Evolutionary conservation across 2,797 vertebrate genomes (phyloP).

Genomic region (Lacerta viridis): DNA sequence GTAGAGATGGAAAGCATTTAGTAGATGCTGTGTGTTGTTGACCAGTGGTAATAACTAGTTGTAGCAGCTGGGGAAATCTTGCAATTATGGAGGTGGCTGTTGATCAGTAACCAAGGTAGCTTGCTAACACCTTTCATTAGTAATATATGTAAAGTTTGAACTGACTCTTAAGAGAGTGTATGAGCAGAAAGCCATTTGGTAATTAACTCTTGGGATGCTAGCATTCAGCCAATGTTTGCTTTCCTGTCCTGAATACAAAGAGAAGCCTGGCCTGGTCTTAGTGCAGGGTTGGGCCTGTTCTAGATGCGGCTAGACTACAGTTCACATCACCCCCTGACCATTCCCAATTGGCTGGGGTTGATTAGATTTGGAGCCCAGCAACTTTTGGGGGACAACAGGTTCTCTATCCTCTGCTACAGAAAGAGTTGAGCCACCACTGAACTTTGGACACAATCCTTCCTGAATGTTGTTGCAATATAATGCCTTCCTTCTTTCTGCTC

Average conservation of each 20-base stretch:
- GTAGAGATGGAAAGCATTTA: background rate
- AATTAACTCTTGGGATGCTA: background rate
- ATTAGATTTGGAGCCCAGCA: background rate
- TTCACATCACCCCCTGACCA: background rate
- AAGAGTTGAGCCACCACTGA: background rate
- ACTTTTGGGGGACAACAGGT: background rate
- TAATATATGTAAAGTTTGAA: constrained; percentile 5
- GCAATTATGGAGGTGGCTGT: background rate
- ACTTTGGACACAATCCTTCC: constrained; percentile 18
- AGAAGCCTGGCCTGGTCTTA: background rate
- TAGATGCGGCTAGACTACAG: too few relatives aligned
- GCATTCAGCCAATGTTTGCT: background rate
- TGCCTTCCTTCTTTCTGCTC: constrained; percentile 31
- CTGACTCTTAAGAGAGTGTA: background rate
- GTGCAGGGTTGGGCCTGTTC: background rate
- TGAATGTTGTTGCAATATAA: constrained; percentile 4
- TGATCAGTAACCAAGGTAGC: background rate
- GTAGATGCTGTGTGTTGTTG: background rate
- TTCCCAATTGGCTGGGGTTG: background rate
- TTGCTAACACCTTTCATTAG: background rate
- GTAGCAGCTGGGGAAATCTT: background rate
- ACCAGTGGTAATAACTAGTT: background rate
- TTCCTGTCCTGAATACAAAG: background rate
- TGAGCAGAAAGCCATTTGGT: background rate
- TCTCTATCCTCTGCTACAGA: background rate